Base-by-base conservation (phyloP, 2,797 vertebrate species). In the Sphaeramia orbicularis region DNA sequence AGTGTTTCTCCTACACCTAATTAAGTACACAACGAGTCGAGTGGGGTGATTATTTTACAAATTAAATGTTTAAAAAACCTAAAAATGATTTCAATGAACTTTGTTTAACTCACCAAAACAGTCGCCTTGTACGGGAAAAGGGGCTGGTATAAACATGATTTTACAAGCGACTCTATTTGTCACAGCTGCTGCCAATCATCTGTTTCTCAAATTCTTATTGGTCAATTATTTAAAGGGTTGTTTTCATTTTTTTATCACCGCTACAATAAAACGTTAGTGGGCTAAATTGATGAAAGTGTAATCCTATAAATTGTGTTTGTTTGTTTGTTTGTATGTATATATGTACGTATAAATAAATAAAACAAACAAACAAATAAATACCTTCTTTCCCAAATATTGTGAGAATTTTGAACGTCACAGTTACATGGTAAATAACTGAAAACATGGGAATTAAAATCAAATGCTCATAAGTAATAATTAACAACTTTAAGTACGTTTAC, bases 81-180 rank as follows among this genome's bases (percentile, higher is more conserved):
- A 9, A 8, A 54, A 85, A 85, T 56, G 11, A 85, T 78, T 91
- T 88, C 81, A 86, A 90, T 89, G 70, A 91, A 91, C 86, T 91
- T 91, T 74, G 52, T 68, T 61, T 7, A 84, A 92, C 90, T 92
- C 86, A 92, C 91, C 91, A 84, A 89, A 90, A 90, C 89, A 89
- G 84, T 88, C 88, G 74, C 78, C 83, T 88, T 81, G 76, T 83
- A 84, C 80, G 76, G 81, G 55, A 40, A 78, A 49, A 43, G 11
- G 72, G 87, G 86, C 55, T 35, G 82, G 70, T 79, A 35, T 79
- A 83, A 88, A 90, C 84, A 65, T 36, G 37, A 21, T 50, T 10
- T 64, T 27, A 10, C 19, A 11, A 13, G 57, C 32, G 5, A 2
- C 53, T 15, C 53, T 2, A 87, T 91, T 91, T 86, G 90, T 7